phyloP scores from a whole-genome alignment of 2,888 invertebrate genomes.

The Drosophila demipolita region DNA sequence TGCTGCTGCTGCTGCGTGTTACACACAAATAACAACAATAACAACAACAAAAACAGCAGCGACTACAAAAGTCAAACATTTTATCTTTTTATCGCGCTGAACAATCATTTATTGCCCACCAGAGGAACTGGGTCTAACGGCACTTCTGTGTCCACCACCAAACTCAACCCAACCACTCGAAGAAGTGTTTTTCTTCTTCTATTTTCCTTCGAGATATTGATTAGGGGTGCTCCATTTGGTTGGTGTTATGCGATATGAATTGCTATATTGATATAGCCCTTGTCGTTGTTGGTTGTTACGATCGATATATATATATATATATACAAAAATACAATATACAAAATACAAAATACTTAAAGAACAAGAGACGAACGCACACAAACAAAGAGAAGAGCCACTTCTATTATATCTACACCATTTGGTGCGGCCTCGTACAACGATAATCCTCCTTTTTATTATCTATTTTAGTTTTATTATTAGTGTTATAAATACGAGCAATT shows the following conservation, averaged over 20 bases:
- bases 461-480: conserved; percentile 68
- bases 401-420: conserved; percentile 60
- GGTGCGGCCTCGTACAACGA: conserved; percentile 43
- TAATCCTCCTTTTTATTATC: conserved; percentile 73
- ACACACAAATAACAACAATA: conserved; percentile 59
- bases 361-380: neutral
- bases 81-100: conserved; percentile 82
- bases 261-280: conserved; percentile 44
- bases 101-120: conserved; percentile 82
- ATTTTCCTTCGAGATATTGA: conserved; percentile 69
- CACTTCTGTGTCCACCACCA: conserved; percentile 39
- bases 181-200: conserved; percentile 31
- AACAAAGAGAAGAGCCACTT: conserved; percentile 29
- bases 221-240: conserved; percentile 52
- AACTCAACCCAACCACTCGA: conserved; percentile 46
- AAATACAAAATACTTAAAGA: conserved; percentile 52
- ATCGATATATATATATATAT: conserved; percentile 43
- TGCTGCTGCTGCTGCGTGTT: conserved; percentile 61
- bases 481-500: conserved; percentile 60
- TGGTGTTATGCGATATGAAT: conserved; percentile 53
- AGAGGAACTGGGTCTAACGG: conserved; percentile 52
- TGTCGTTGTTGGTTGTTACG: conserved; percentile 41
- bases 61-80: conserved; percentile 67
- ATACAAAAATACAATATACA: neutral
- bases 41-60: conserved; percentile 29